Percentiles rank a stretch among this genome's conserved stretches.
Evolutionary conservation across 2,113 vertebrate species (phyloP).

Genomic region (Heterochromis multidens): DNA sequence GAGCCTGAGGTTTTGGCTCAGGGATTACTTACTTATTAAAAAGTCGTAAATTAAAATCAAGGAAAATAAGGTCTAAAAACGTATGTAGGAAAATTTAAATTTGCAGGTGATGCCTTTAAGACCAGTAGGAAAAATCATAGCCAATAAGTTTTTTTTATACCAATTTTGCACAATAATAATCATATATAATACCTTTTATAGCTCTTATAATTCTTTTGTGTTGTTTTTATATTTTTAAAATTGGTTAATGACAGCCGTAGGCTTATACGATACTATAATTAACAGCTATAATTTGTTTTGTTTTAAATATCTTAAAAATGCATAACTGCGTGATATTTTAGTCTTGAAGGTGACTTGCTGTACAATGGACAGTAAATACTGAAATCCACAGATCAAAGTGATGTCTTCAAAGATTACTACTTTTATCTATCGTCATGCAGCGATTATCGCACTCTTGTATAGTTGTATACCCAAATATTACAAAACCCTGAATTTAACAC

Average conservation of each 20-base stretch:
- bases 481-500: no score
- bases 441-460: no score
- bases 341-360: background rate
- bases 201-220: background rate
- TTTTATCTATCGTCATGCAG: no score
- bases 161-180: background rate
- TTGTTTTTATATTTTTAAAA: background rate
- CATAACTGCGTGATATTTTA: rapidly evolving
- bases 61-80: background rate
- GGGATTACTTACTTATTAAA: no score
- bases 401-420: background rate
- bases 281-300: no score
- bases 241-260: background rate
- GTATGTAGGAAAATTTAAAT: background rate
- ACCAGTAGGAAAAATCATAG: background rate
- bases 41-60: no score
- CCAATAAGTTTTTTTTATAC: background rate
- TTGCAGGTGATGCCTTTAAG: background rate
- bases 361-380: background rate
- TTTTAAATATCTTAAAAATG: no score
- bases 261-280: no score
- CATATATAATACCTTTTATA: background rate
- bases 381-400: background rate
- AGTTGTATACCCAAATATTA: no score
- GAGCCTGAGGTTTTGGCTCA: no score